phyloP scores from a whole-genome alignment of 2,113 vertebrate species.

The Nesoenas mayeri region DNA sequence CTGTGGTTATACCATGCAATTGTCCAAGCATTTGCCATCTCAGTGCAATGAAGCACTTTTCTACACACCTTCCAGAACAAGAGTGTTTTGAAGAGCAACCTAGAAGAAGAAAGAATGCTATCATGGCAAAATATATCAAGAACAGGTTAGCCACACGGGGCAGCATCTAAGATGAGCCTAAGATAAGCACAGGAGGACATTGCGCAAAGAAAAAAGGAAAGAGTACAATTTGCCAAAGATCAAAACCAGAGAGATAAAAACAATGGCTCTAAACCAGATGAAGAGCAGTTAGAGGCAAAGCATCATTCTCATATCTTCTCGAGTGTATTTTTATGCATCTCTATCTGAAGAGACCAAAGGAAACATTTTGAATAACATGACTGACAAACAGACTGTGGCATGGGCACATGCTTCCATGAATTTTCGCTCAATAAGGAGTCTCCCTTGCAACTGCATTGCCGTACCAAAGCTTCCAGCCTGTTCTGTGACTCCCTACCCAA shows the following conservation, averaged over 20 bases:
- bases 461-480: not conserved
- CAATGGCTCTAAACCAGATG: not conserved
- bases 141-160: not conserved
- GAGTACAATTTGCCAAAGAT: not conserved
- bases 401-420: rapidly evolving
- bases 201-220: not conserved
- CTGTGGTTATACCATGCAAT: not conserved
- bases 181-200: not conserved
- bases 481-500: not conserved
- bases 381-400: not conserved
- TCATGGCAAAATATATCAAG: not conserved
- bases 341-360: not conserved
- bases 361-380: not conserved
- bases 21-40: not conserved
- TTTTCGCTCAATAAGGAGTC: not conserved
- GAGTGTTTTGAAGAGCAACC: not conserved
- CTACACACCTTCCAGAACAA: not conserved
- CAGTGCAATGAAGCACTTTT: not conserved
- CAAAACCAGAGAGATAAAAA: not conserved
- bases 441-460: not conserved
- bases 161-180: not conserved
- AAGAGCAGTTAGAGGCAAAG: not conserved
- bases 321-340: not conserved
- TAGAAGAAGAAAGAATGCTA: not conserved
- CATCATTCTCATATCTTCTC: not conserved